Evolutionary conservation across 2,888 invertebrate genomes (phyloP), one percentile per base, ranked within the genome.

Genomic region (Athripsodes cinereus): DNA sequence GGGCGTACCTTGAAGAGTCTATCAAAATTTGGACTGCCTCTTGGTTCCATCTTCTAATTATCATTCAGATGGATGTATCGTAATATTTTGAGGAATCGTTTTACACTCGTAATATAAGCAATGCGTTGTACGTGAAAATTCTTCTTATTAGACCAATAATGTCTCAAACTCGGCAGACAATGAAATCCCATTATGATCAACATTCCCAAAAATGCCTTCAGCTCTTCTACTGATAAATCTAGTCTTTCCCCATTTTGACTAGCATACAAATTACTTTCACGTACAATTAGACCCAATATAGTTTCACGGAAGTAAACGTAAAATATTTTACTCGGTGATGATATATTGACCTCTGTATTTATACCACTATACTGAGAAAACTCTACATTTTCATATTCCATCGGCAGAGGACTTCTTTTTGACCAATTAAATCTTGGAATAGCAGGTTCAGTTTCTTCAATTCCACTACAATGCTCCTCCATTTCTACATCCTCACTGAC

Each of bases 1-100:
- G 66, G 64, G n/a, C 62, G 34, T 13, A 66, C 35, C 62, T 66
- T 64, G 53, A 54, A 65, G 10, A 65, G 49, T 59, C 58, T 63
- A 55, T 64, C 64, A 60, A 57, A 66, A 53, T 64, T 46, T 11
- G 46, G 48, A 20, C 49, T 16, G 22, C 52, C 51, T 48, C 21
- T 5, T 48, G 48, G 19, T 18, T 48, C 21, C 48, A 20, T 20
- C 6, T 6, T 48, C 3, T 8, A 3, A 48, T 48, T 48, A n/a
- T 48, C 21, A 48, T 48, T 48, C 6, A 48, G 8, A n/a, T 48
- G 48, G 5, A 48, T 6, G n/a, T 20, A 48, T 48, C 48, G 18
- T 20, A 48, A 20, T 48, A 48, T 48, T 20, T 21, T 48, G 16
- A 48, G 22, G n/a, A 48, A 48, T 18, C 48, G 18, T 48, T 20